Conservation (phyloP, 2,797 vertebrate genomes). For the Pseudomugil gertrudae region DNA sequence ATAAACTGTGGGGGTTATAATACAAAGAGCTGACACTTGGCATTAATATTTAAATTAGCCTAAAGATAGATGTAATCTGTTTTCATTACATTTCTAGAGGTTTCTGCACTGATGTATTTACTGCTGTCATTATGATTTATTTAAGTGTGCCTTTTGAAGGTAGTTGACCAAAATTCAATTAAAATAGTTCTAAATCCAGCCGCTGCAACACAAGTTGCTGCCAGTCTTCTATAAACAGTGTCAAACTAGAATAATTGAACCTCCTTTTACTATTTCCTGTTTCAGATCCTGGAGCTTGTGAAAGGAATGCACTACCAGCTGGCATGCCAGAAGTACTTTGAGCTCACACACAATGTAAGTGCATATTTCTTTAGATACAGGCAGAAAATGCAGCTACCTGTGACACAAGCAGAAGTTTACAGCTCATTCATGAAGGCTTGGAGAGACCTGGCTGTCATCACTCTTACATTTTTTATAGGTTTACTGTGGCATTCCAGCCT, state of each 20-base stretch:
- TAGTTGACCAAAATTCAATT: constrained; percentile 27
- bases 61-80: constrained; percentile 37
- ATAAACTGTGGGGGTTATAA: constrained; percentile 15
- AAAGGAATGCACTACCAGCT: constrained; percentile 98
- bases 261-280: constrained; percentile 16
- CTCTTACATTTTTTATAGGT: constrained; percentile 69
- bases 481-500: constrained; percentile 66
- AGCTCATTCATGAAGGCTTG: constrained; percentile 43
- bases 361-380: constrained; percentile 56
- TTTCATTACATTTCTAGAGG: constrained; percentile 41
- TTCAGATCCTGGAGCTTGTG: constrained; percentile 94
- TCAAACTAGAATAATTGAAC: background rate
- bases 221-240: constrained; percentile 1
- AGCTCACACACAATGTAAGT: constrained; percentile 95
- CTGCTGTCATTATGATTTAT: constrained; percentile 41
- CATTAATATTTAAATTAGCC: constrained; percentile 45
- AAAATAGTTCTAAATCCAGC: constrained; percentile 21
- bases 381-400: constrained; percentile 37
- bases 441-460: constrained; percentile 53
- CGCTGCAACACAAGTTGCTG: constrained; percentile 5
- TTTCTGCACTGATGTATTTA: constrained; percentile 31
- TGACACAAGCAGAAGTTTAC: constrained; percentile 34
- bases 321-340: constrained; percentile 99
- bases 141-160: constrained; percentile 7
- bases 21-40: constrained; percentile 22